Percentiles rank a stretch among this genome's conserved stretches.
These are phyloP conservation scores for Coelopa frigida DNA, from an alignment of 1,140 invertebrate species.

Conservation along the genomic window DNA sequence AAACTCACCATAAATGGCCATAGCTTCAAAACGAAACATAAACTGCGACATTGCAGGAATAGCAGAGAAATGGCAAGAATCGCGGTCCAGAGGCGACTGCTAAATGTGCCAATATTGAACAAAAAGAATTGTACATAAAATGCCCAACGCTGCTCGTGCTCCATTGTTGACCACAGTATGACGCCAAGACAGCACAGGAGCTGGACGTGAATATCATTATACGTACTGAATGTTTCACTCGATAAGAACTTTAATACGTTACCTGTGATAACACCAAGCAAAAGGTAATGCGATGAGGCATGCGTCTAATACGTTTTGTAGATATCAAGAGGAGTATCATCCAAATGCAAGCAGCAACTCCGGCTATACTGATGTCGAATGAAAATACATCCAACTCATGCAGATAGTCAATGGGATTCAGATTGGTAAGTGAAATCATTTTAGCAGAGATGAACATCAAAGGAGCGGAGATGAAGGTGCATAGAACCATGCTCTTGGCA, in stretches of 20 bases:
- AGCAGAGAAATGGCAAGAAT: slow-evolving; percentile 72
- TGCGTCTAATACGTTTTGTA: slow-evolving; percentile 65
- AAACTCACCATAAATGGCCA: slow-evolving; percentile 49
- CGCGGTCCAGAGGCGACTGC: slow-evolving; percentile 74
- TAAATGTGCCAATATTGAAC: slow-evolving; percentile 66
- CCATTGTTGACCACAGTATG: slow-evolving; percentile 57
- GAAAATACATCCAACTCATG: slow-evolving; percentile 70
- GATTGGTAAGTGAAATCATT: slow-evolving; percentile 72
- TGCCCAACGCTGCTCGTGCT: slow-evolving; percentile 46
- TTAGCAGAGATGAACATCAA: slow-evolving; percentile 93
- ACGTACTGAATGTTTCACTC: not conserved
- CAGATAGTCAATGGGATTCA: slow-evolving; percentile 62
- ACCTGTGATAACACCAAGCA: slow-evolving; percentile 76
- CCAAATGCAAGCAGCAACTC: slow-evolving; percentile 69
- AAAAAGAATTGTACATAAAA: slow-evolving; percentile 65
- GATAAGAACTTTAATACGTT: slow-evolving; percentile 15
- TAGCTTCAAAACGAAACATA: slow-evolving; percentile 69
- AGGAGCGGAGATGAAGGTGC: slow-evolving; percentile 88
- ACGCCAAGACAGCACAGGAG: slow-evolving; percentile 58
- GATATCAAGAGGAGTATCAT: slow-evolving; percentile 68
- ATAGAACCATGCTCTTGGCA: slow-evolving; percentile 85
- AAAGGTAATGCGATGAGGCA: slow-evolving; percentile 77
- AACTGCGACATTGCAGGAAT: slow-evolving; percentile 71
- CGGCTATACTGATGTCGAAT: slow-evolving; percentile 74
- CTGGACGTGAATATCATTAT: slow-evolving; percentile 32